Conservation (phyloP, 2,113 vertebrate genomes). For the Petrocephalus zakoni region DNA sequence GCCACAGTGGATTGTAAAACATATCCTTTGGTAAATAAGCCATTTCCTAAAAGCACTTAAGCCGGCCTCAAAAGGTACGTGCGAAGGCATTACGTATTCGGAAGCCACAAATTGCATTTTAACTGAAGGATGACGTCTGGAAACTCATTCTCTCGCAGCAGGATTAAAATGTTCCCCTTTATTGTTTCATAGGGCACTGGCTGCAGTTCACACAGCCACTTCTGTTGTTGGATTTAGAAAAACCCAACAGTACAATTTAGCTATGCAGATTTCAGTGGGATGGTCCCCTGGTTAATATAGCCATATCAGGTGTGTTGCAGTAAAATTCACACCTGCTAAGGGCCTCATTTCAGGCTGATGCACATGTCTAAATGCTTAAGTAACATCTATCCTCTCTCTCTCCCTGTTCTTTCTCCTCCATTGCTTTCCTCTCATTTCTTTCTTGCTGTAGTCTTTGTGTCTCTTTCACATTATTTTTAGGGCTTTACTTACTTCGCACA, state of each 20-base stretch:
- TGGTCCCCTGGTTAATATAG: background rate
- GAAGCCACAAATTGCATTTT: background rate
- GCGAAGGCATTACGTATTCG: background rate
- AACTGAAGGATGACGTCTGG: background rate
- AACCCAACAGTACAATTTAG: background rate
- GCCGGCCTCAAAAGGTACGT: background rate
- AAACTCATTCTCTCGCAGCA: background rate
- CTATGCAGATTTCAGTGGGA: background rate
- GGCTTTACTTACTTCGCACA: background rate
- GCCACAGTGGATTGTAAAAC: background rate
- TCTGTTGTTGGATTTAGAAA: background rate
- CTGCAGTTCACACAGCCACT: background rate
- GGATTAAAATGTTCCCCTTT: background rate
- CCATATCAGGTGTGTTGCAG: background rate
- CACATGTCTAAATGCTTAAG: background rate
- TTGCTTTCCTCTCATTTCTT: background rate
- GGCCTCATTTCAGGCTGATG: background rate
- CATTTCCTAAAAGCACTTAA: background rate
- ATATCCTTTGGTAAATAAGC: background rate
- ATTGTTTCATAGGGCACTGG: background rate
- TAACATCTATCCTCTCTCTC: background rate
- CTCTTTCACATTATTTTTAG: background rate
- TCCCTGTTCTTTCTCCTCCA: background rate
- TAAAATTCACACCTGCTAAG: background rate
- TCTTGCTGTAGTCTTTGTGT: background rate